Evolutionary conservation across 2,888 invertebrate genomes (phyloP), one percentile per base, ranked within the genome.

Genomic region (Schrankia costaestrigalis): DNA sequence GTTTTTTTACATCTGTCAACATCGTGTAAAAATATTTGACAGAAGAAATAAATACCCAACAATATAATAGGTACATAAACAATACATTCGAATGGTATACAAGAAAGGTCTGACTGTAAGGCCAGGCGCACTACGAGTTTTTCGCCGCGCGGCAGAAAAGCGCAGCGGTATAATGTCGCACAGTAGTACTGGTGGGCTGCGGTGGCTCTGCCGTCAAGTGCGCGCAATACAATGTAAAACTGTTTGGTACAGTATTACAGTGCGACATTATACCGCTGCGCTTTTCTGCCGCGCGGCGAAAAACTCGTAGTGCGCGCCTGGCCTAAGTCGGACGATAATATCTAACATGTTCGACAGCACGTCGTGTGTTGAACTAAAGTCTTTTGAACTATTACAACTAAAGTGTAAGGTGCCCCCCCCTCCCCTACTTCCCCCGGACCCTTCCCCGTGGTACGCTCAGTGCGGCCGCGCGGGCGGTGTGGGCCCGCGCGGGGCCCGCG

Each of bases 401-500:
- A 40, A 36, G 52, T 31, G 41, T 55, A 30, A 37, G 38, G 44
- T 41, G 40, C 38, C 26, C 35, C 39, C 36, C 46, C 41, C 32
- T 26, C 17, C 31, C 33, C 29, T 11, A 21, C 9, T n/a, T 3
- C 9, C 5, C 21, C 9, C n/a, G 21, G 11, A 18, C 28, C 28
- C 15, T 39, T 17, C 41, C 28, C 49, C 47, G 42, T 47, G 36
- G 41, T 26, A 49, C 60, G 69, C 56, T 77, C 72, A 79, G 52
- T 71, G 77, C 63, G 75, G 77, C 50, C 64, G 83, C 77, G 83
- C 79, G 63, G 84, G 82, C 73, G 78, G 67, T 38, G 78, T 19
- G 11, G 17, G 82, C 81, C 81, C 84, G 73, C 89, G 84, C 90
- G 89, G 89, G 71, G 89, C 76, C 63, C 79, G 69, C 66, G 89